Base-by-base conservation (phyloP, 2,113 vertebrate species). In the Eurypyga helias region DNA sequence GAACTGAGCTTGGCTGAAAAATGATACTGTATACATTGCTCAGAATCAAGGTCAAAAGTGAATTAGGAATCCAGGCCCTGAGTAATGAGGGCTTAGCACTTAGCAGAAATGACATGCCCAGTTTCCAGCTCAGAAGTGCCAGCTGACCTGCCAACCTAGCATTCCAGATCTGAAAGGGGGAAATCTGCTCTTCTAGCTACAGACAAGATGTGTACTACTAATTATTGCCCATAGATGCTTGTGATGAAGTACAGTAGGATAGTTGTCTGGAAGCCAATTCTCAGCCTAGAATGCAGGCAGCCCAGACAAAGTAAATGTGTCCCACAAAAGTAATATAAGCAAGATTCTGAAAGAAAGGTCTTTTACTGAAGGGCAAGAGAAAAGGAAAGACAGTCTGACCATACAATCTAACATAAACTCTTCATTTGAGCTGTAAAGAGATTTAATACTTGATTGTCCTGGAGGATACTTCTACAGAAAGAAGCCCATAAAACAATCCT, bases 51-150 rank as follows among this genome's bases (percentile, higher is more conserved):
- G 94, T 91, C 92, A 93, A 94, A 93, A 92, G 83, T 94, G 96
- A 96, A 95, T 77, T 81, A 91, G 95, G 95, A 96, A 96, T 95
- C 67, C 85, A 86, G 64, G 61, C 72, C 60, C 89, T 69, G 76
- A 96, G 92, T 97, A 95, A 96, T 73, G 93, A 94, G 96, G 89
- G 96, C 96, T 96, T 96, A 95, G 94, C 94, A 96, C 94, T 94
- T 69, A 94, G 91, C 90, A 96, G 95, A 95, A 95, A 94, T 87
- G 85, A 96, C 89, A 96, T 92, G 89, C 94, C 93, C 91, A 92
- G 92, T 97, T 96, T 96, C 87, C 71, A 95, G 96, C 79, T 73
- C 89, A 87, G 76, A 72, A 93, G 90, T 89, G 95, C 93, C 97
- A 97, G 94, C 95, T 98, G 97, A 97, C 96, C 94, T 96, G 91